Conservation (phyloP, 35 echinoderm and acorn worm species). For the Acanthaster planci region DNA sequence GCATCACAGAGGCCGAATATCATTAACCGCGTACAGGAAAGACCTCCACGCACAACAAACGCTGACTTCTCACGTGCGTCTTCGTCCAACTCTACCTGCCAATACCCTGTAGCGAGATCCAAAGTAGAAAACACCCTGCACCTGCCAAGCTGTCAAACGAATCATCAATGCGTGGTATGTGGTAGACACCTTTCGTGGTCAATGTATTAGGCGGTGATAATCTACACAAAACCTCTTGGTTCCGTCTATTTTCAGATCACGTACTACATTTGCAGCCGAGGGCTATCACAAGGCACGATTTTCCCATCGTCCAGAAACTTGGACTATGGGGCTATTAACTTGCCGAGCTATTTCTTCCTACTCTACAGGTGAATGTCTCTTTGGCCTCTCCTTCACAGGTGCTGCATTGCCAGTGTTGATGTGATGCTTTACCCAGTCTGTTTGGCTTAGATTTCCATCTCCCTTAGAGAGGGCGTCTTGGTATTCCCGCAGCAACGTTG, state of each 20-base stretch:
- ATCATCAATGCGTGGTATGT: conserved; percentile 53
- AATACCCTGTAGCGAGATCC: conserved; percentile 44
- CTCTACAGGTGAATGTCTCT: background rate
- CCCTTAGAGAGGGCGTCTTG: background rate
- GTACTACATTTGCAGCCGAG: conserved; percentile 24
- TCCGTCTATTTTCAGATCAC: conserved; percentile 27
- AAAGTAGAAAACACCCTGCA: conserved; percentile 45
- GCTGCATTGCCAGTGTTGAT: background rate
- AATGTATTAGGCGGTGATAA: conserved; percentile 30
- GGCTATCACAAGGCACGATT: conserved; percentile 11
- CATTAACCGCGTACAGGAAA: conserved; percentile 36
- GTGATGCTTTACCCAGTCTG: conserved; percentile 3
- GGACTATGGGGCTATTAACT: background rate
- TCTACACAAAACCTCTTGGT: conserved; percentile 36
- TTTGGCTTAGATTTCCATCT: background rate
- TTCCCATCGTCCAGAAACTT: background rate
- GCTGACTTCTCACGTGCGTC: conserved; percentile 38
- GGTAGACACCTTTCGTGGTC: conserved; percentile 43
- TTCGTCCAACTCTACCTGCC: conserved; percentile 40
- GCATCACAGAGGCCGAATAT: conserved; percentile 56
- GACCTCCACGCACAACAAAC: conserved; percentile 18
- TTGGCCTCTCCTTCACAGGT: conserved; percentile 7
- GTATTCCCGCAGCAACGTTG: background rate
- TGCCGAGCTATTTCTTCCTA: conserved; percentile 13
- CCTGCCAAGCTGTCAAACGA: conserved; percentile 38